These are phyloP conservation scores for Ctenicera cuprea DNA, from an alignment of 2,888 invertebrate genomes.

Conservation along the genomic window DNA sequence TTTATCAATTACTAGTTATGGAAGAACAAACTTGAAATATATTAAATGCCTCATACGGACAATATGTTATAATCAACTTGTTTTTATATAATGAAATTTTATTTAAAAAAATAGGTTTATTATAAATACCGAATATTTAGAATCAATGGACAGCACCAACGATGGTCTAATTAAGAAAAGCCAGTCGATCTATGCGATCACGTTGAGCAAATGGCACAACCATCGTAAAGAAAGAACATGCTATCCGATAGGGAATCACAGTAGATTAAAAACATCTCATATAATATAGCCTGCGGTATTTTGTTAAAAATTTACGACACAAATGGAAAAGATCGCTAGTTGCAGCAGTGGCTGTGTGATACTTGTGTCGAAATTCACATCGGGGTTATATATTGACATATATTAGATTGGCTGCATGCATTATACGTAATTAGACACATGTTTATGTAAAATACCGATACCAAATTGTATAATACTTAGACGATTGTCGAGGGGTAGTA, in stretches of 20 bases:
- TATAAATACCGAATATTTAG: background rate
- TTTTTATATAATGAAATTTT: background rate
- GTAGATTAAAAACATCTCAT: constrained; percentile 61
- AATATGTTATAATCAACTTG: background rate
- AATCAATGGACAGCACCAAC: constrained; percentile 25
- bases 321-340: constrained; percentile 29
- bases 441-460: constrained; percentile 58
- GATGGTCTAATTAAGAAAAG: constrained; percentile 27
- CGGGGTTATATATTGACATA: constrained; percentile 50
- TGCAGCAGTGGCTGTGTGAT: constrained; percentile 31
- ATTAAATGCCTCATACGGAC: background rate
- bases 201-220: constrained; percentile 69
- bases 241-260: constrained; percentile 67
- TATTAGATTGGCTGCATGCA: constrained; percentile 45
- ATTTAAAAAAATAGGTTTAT: background rate
- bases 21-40: background rate
- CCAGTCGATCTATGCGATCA: constrained; percentile 51
- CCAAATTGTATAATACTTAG: constrained; percentile 62
- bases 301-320: constrained; percentile 41
- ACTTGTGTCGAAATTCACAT: constrained; percentile 18
- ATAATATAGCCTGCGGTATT: constrained; percentile 29
- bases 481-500: constrained; percentile 71
- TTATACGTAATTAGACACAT: constrained; percentile 45
- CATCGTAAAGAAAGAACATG: constrained; percentile 67
- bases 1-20: background rate